A percentile compares a stretch with the other conserved stretches of the same genome.
phyloP scores from a whole-genome alignment of 2,797 vertebrate genomes.

The Gallirallus australis region DNA sequence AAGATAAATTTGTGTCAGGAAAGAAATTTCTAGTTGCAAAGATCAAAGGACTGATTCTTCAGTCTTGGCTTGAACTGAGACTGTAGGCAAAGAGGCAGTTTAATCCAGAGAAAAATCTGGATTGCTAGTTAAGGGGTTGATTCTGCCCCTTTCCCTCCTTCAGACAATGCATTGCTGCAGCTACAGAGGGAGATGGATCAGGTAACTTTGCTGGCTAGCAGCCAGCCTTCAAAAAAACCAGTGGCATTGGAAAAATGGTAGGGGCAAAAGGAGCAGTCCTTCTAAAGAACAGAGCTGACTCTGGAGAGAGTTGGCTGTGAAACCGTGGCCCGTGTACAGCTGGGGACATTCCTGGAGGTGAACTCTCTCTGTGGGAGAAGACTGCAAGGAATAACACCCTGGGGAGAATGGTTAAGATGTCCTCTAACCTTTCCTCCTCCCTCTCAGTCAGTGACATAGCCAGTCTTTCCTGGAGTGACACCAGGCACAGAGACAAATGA shows the following conservation, averaged over 20 bases:
- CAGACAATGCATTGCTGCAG: not conserved
- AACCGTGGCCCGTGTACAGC: fast-evolving
- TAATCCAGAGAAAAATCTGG: not conserved
- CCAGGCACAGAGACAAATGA: not conserved
- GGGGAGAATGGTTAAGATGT: not conserved
- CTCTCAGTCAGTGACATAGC: not conserved
- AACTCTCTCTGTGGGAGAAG: not conserved
- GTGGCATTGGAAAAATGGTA: not conserved
- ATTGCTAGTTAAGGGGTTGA: not conserved
- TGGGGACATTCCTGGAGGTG: not conserved
- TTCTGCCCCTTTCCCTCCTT: not conserved
- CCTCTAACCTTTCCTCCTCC: not conserved
- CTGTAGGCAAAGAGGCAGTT: not conserved
- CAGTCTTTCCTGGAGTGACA: not conserved
- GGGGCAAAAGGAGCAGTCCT: not conserved
- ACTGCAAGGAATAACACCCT: not conserved
- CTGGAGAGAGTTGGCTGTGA: not conserved
- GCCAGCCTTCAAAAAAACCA: not conserved
- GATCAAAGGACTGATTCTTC: not conserved
- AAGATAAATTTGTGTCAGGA: not conserved
- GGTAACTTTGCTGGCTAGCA: not conserved
- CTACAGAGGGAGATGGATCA: not conserved
- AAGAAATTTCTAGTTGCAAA: not conserved
- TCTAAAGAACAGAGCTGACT: not conserved
- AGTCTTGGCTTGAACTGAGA: not conserved